A percentile compares a stretch with the other conserved stretches of the same genome.
Evolutionary conservation across 2,888 invertebrate genomes (phyloP).

Genomic region (Dendrolimus houi): DNA sequence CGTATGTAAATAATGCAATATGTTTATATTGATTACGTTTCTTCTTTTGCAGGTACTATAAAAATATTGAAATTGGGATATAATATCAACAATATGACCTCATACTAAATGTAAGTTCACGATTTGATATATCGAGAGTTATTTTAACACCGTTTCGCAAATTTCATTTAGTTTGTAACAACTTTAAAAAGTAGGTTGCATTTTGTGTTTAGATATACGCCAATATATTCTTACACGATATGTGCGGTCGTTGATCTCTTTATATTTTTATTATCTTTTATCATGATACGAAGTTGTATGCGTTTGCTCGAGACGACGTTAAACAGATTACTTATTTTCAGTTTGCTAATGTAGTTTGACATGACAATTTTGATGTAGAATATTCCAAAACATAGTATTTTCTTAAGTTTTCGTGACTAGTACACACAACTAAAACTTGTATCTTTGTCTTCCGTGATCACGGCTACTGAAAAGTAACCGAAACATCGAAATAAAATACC

Average conservation of each 20-base stretch:
- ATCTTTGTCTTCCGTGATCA: too few relatives aligned
- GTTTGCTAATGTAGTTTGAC: too few relatives aligned
- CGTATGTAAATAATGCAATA: too few relatives aligned
- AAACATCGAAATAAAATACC: too few relatives aligned
- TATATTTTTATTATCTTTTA: constrained; percentile 15
- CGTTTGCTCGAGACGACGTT: not conserved
- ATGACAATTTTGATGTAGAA: too few relatives aligned
- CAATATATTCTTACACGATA: constrained; percentile 15
- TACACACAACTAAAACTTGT: too few relatives aligned
- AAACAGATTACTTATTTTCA: not conserved
- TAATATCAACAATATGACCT: not conserved
- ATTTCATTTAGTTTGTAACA: not conserved
- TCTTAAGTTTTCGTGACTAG: too few relatives aligned
- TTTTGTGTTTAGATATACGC: not conserved
- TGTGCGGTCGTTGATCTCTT: constrained; percentile 27
- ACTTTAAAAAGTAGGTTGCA: not conserved
- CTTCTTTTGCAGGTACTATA: constrained; percentile 1
- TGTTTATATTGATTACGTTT: not conserved
- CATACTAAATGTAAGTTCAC: not conserved
- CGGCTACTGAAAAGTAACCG: too few relatives aligned
- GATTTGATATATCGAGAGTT: constrained; percentile 2
- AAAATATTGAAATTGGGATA: not conserved
- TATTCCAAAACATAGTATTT: too few relatives aligned
- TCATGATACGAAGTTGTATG: constrained; percentile 12
- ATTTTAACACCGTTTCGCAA: constrained; percentile 8